These are phyloP conservation scores for Beris chalybata DNA, from an alignment of 2,888 invertebrate species.

Conservation along the genomic window DNA sequence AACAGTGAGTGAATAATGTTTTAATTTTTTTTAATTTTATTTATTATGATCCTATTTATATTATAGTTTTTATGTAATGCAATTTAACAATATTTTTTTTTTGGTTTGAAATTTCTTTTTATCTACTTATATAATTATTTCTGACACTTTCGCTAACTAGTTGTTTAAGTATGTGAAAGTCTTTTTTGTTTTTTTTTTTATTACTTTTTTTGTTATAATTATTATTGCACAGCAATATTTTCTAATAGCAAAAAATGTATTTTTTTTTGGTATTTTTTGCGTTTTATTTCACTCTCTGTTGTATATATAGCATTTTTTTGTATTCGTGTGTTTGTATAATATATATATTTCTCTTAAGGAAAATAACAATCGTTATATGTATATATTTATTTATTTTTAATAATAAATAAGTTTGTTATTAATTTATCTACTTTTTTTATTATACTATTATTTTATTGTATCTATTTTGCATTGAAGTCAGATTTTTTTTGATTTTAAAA, in stretches of 20 bases:
- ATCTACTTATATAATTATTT: constrained; percentile 9
- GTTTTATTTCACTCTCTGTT: constrained; percentile 28
- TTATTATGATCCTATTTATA: constrained; percentile 20
- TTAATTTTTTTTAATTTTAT: constrained; percentile 18
- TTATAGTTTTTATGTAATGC: constrained; percentile 26
- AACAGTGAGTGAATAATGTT: constrained; percentile 27
- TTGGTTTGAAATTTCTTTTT: constrained; percentile 6
- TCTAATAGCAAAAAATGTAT: constrained; percentile 27
- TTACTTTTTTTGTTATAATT: background rate
- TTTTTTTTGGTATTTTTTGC: constrained; percentile 16
- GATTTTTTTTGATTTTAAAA: too few relatives aligned
- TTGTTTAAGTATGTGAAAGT: constrained; percentile 8
- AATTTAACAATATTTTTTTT: constrained; percentile 12
- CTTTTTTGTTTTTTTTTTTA: constrained; percentile 21
- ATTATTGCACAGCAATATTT: constrained; percentile 31
- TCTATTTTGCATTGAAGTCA: constrained; percentile 2
- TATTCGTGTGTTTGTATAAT: constrained; percentile 20
- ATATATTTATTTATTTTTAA: constrained; percentile 13
- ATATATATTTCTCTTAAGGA: constrained; percentile 22
- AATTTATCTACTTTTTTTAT: background rate
- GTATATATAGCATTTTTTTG: constrained; percentile 27
- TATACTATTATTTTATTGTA: background rate
- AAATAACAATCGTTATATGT: constrained; percentile 26
- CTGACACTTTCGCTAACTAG: constrained; percentile 9
- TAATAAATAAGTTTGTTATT: background rate